These are phyloP conservation scores for Ectemnius continuus DNA, from an alignment of 2,888 invertebrate species.

Conservation along the genomic window DNA sequence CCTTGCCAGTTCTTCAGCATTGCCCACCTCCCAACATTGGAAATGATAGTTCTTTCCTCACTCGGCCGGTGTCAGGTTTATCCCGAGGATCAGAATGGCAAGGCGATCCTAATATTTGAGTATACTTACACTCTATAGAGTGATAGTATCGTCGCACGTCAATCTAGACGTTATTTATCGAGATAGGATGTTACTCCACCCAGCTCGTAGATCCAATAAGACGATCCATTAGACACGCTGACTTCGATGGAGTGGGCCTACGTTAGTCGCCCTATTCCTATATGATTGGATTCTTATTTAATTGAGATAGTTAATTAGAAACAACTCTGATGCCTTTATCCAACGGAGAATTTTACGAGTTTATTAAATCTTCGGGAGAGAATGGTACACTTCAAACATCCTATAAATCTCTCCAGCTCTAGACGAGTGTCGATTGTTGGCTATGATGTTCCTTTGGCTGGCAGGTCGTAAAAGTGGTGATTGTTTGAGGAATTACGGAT, in stretches of 20 bases:
- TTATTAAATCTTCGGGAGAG: too few relatives aligned
- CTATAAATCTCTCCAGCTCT: too few relatives aligned
- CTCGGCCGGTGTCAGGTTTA: neutral
- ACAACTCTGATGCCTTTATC: too few relatives aligned
- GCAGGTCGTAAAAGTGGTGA: slow-evolving; percentile 7
- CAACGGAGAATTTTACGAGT: slow-evolving; percentile 12
- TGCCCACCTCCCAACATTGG: neutral
- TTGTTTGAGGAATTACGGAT: neutral
- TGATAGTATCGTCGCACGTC: slow-evolving; percentile 7
- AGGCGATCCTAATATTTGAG: slow-evolving; percentile 2
- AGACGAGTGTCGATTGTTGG: neutral
- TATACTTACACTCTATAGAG: neutral
- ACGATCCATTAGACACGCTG: slow-evolving; percentile 14
- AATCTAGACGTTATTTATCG: slow-evolving; percentile 22
- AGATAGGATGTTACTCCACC: slow-evolving; percentile 20
- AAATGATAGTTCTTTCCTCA: neutral
- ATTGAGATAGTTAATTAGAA: neutral
- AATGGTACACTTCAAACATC: too few relatives aligned
- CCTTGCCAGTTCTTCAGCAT: too few relatives aligned
- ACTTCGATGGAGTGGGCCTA: too few relatives aligned
- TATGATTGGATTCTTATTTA: too few relatives aligned
- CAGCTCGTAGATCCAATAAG: slow-evolving; percentile 26
- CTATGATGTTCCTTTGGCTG: neutral
- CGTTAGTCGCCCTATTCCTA: too few relatives aligned
- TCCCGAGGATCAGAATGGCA: neutral